Evolutionary conservation across 1,140 invertebrate species (phyloP).

Genomic region (Teleopsis dalmanni): DNA sequence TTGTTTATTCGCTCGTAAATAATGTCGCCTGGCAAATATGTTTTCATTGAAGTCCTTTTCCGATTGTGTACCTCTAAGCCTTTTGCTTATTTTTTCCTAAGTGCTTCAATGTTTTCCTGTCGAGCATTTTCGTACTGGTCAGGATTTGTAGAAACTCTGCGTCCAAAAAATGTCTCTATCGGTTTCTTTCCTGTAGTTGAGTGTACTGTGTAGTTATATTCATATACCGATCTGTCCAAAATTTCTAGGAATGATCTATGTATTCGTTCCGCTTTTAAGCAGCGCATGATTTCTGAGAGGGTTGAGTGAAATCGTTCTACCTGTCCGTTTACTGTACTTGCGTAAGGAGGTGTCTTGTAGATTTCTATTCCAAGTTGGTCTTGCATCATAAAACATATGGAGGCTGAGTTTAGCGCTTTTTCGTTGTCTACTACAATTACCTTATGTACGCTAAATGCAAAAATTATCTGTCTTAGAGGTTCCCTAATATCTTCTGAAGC

Average conservation of each 20-base stretch:
- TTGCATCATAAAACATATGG: conserved; percentile 11
- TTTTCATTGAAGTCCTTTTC: conserved; percentile 4
- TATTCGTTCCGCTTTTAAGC: conserved; percentile 4
- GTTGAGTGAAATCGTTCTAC: conserved; percentile 21
- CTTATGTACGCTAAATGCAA: conserved; percentile 17
- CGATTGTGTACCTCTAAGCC: conserved; percentile 9
- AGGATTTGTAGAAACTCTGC: conserved; percentile 9
- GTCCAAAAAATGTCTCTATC: conserved; percentile 15
- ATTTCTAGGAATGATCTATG: conserved; percentile 12
- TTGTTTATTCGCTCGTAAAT: conserved; percentile 14
- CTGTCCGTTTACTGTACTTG: conserved; percentile 16
- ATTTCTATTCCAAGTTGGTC: conserved; percentile 13
- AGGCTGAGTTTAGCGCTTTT: conserved; percentile 17
- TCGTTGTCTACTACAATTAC: conserved; percentile 18
- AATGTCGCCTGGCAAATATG: conserved; percentile 7
- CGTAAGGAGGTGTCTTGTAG: conserved; percentile 9
- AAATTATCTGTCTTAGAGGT: conserved; percentile 8
- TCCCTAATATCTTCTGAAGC: conserved; percentile 12
- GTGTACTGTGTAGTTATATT: conserved; percentile 18
- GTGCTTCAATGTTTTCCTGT: conserved; percentile 11
- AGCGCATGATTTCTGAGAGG: too few species aligned
- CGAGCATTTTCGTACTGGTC: conserved; percentile 12
- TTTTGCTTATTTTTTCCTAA: conserved; percentile 6
- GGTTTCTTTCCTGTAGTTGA: conserved; percentile 15
- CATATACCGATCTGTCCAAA: conserved; percentile 10